phyloP scores from a whole-genome alignment of 2,797 vertebrate genomes.

The Buceros bicornis region DNA sequence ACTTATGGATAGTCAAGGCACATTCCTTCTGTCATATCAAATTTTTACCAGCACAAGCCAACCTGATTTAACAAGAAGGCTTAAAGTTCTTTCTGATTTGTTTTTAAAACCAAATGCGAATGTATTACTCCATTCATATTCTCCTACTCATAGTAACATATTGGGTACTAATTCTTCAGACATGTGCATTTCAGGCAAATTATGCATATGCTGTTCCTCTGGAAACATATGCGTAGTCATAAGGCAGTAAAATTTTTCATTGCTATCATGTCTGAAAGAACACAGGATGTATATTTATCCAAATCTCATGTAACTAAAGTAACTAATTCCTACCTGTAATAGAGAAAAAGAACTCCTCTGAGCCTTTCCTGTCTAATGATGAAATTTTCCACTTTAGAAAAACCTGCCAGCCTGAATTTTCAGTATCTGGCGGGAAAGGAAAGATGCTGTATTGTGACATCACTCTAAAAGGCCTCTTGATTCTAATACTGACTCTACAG shows the following conservation, averaged over 20 bases:
- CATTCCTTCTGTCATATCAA: not conserved
- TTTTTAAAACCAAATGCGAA: not conserved
- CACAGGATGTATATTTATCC: not conserved
- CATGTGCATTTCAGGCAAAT: not conserved
- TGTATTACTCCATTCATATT: not conserved
- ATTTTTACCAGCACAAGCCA: not conserved
- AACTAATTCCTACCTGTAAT: not conserved
- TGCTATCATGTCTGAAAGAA: not conserved
- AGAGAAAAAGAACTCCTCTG: not conserved
- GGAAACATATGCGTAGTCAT: not conserved
- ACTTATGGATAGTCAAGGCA: not conserved
- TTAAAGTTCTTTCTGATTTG: not conserved
- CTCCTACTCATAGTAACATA: not conserved
- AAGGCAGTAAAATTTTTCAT: not conserved
- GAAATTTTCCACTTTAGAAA: not conserved
- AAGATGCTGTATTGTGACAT: not conserved
- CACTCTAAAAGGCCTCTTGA: not conserved
- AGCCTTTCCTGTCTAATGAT: not conserved
- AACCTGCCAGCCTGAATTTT: not conserved
- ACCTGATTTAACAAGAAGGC: not conserved
- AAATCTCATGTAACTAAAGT: not conserved
- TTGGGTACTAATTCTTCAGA: not conserved
- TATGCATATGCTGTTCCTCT: not conserved
- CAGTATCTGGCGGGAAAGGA: not conserved
- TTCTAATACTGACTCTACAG: not conserved